Evolutionary conservation across 2,888 invertebrate species (phyloP), one percentile per base, ranked within the genome.

Genomic region (Sussaba pulchella): DNA sequence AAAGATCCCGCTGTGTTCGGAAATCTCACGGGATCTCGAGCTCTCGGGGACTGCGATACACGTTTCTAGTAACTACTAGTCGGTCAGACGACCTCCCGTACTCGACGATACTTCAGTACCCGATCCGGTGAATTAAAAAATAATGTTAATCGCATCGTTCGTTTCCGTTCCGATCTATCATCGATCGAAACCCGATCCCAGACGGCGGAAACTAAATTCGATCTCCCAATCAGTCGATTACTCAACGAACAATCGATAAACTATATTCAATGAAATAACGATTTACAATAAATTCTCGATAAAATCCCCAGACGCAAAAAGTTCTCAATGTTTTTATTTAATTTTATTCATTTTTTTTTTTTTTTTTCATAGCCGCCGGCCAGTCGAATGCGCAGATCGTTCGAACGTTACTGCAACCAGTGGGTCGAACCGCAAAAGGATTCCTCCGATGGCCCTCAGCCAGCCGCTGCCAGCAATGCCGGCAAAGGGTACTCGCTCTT

Each of bases 401-500:
- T 61, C 36, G 61, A 61, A 31, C 12, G 36, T 39, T 12, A 3
- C 9, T 39, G 61, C 61, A 61, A 39, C 41, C 39, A 41, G 39
- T 39, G 61, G 39, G 61, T 19, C 14, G 61, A 4, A 39, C 61
- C 61, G 4, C 12, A 19, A 17, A n/a, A 61, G 21, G 12, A 61
- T 61, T 39, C 41, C 41, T 4, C 21, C 41, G n/a, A 8, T 39
- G 36, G 39, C 36, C 61, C 41, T 26, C 19, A 26, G 54, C 54
- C 2, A n/a, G n/a, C 8, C 17, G 17, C 54, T 17, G 66, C 43
- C 45, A 59, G 31, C 57, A 31, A 43, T 52, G 59, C 36, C 43
- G 64, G 24, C 84, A 67, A 82, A 64, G 76, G 73, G 76, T 87
- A 84, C 86, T 54, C 69, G 36, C 61, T 78, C 63, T 63, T 52